These are phyloP conservation scores for Falco cherrug DNA, from an alignment of 2,797 vertebrate species.

Conservation along the genomic window DNA sequence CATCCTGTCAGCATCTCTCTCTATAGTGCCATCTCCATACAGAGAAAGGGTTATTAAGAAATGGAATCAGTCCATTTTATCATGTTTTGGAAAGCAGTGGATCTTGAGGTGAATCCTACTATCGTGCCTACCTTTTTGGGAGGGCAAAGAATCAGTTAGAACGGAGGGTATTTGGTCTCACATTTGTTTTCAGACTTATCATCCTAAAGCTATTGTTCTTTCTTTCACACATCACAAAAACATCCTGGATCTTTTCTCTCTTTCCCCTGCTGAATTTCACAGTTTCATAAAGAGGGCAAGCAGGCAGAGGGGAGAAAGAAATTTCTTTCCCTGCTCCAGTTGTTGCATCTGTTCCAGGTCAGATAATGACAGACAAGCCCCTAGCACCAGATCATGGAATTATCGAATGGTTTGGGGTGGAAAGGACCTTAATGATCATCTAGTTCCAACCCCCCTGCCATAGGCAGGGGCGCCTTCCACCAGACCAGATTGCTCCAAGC, in stretches of 20 bases:
- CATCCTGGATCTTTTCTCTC: not conserved
- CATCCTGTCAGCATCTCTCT: not conserved
- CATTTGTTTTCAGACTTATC: conserved; percentile 67
- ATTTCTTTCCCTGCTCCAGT: not conserved
- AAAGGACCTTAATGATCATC: too few species aligned
- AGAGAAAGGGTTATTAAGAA: conserved; percentile 42
- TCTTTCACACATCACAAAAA: conserved; percentile 46
- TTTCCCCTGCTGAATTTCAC: conserved; percentile 22
- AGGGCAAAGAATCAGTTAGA: not conserved
- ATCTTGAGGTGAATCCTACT: conserved; percentile 41
- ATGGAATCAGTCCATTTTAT: not conserved
- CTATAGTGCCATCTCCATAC: not conserved
- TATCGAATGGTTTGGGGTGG: too few species aligned
- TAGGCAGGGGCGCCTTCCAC: too few species aligned
- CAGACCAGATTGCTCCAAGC: too few species aligned
- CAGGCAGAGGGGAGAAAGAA: not conserved
- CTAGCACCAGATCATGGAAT: not conserved
- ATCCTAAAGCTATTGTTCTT: conserved; percentile 41
- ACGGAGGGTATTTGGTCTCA: conserved; percentile 57
- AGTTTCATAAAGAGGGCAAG: not conserved
- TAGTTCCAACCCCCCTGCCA: too few species aligned
- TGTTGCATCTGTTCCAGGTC: not conserved
- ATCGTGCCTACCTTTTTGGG: conserved; percentile 43
- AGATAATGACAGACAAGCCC: not conserved
- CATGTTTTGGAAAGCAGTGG: conserved; percentile 27